These are phyloP conservation scores for Smittia aterrima DNA, from an alignment of 2,888 invertebrate species.

Conservation along the genomic window DNA sequence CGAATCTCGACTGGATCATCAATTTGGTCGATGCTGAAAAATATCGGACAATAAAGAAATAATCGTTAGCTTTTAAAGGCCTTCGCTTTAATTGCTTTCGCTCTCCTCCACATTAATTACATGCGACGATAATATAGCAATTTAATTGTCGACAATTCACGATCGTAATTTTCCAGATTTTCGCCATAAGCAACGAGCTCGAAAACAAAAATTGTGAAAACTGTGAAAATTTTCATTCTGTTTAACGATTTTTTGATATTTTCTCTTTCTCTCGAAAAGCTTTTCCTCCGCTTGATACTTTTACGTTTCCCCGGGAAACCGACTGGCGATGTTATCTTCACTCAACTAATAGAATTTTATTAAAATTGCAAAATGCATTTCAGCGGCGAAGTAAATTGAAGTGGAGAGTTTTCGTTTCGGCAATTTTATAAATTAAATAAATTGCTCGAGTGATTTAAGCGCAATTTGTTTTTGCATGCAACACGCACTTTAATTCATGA, in stretches of 20 bases:
- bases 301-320: not conserved
- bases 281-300: not conserved
- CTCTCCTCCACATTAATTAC: conserved; percentile 24
- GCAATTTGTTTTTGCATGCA: not conserved
- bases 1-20: conserved; percentile 9
- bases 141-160: conserved; percentile 42
- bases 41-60: conserved; percentile 23
- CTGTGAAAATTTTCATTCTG: conserved; percentile 22
- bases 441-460: not conserved
- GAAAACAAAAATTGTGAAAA: conserved; percentile 12
- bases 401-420: not conserved
- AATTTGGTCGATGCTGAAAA: conserved; percentile 19
- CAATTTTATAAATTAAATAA: not conserved
- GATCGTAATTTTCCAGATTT: conserved; percentile 40
- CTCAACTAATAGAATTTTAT: not conserved
- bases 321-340: not conserved
- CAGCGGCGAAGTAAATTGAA: not conserved
- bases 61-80: conserved; percentile 9
- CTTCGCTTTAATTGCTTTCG: not conserved
- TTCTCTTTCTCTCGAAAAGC: not conserved
- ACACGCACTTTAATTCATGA: not conserved
- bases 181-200: not conserved
- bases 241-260: not conserved
- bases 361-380: not conserved
- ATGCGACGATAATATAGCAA: conserved; percentile 36